These are phyloP conservation scores for Tachina lurida DNA, from an alignment of 2,888 invertebrate species.

Conservation along the genomic window DNA sequence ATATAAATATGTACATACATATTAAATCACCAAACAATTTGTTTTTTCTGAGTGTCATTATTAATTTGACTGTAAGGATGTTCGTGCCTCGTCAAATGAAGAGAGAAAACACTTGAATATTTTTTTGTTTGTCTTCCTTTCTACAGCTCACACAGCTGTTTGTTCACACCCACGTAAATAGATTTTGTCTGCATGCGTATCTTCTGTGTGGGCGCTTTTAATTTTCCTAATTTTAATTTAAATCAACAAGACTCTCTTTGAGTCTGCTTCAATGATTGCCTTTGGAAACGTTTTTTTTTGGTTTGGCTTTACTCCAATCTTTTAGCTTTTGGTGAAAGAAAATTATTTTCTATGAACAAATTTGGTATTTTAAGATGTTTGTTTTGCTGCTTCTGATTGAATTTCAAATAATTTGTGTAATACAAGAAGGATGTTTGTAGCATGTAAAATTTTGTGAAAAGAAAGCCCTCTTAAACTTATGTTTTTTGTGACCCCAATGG, in stretches of 20 bases:
- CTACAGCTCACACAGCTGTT: not conserved
- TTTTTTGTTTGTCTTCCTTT: not conserved
- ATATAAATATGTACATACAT: too few species aligned
- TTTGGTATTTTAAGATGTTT: not conserved
- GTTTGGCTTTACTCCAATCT: not conserved
- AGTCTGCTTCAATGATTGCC: conserved; percentile 5
- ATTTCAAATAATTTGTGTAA: conserved; percentile 14
- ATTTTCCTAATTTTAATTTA: conserved; percentile 30
- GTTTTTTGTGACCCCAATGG: too few species aligned
- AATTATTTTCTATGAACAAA: conserved; percentile 7
- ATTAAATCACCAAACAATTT: too few species aligned
- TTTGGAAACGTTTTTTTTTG: not conserved
- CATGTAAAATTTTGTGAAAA: not conserved
- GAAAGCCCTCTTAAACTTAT: too few species aligned
- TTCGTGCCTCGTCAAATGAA: not conserved
- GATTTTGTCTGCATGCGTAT: not conserved
- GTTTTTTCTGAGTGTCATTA: not conserved
- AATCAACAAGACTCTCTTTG: conserved; percentile 19
- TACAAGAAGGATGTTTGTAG: conserved; percentile 28
- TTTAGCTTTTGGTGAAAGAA: not conserved
- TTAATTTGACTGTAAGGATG: conserved; percentile 18
- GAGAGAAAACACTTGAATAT: not conserved
- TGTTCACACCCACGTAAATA: conserved; percentile 33
- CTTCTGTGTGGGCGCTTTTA: not conserved
- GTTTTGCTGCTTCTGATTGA: not conserved